Base-by-base conservation (phyloP, 2,797 vertebrate genomes). In the Pangasius larnaudii region DNA sequence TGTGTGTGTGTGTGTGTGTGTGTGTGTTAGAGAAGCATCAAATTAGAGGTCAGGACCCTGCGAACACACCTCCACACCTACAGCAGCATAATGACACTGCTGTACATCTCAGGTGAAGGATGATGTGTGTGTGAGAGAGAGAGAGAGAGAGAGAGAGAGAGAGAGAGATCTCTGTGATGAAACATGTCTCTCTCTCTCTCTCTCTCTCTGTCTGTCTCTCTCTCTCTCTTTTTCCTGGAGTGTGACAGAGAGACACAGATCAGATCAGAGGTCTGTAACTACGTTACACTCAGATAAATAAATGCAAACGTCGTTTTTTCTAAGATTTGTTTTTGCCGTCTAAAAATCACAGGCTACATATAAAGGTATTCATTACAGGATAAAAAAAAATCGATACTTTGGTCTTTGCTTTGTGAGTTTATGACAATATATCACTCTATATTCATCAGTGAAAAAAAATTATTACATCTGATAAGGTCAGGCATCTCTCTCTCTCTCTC, bases 11-110 rank as follows among this genome's bases (percentile, higher is more conserved):
- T 39, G 33, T 36, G 67, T 71, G 71, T 49, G 75, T 79, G 77
- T 79, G 51, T 79, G 56, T 81, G 22, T 79, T 78, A 58, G 18
- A 58, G 78, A 39, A 80, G 30, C 33, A 80, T 59, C 56, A 80
- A 80, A 59, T 80, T 59, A 80, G 33, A 39, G 30, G 53, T 80
- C 22, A 19, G 14, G 39, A 83, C 58, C 59, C 58, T 80, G 18
- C 1, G 33, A 49, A 75, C 51, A 58, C 77, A 74, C 71, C 42
- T 74, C 22, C 49, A 80, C 56, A 63, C 22, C 24, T 83, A 49
- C 59, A 30, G 24, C 3, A 11, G 33, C 11, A 27, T 63, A 83
- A 83, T 65, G 80, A n/a, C 30, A 27, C 59, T 46, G 27, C 39
- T 46, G 59, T 65, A 63, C 11, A 0, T 53, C 46, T 36, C 53